Conservation (phyloP, 2,888 invertebrate genomes). For the Chaitophorus viminalis region DNA sequence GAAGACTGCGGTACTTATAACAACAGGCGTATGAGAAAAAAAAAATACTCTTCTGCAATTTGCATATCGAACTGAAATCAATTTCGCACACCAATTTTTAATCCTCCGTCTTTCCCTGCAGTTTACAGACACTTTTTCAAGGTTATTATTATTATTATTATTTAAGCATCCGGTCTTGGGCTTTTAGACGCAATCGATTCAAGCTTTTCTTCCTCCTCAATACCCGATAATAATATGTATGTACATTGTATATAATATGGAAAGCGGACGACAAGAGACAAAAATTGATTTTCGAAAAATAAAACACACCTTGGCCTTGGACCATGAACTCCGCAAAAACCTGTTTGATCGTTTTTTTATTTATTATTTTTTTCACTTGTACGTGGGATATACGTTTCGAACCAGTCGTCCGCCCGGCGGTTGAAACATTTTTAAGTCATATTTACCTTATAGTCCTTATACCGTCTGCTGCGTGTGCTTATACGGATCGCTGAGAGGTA, state of each 20-base stretch:
- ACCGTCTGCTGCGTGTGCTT: background rate
- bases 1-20: background rate
- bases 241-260: background rate
- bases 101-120: background rate
- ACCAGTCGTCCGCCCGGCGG: constrained; percentile 30
- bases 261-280: background rate
- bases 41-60: background rate
- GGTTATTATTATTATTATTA: too few species aligned
- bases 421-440: constrained; percentile 20
- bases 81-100: background rate
- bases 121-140: background rate
- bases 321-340: constrained; percentile 37
- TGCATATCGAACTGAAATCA: background rate
- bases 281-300: constrained; percentile 29
- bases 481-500: constrained; percentile 21
- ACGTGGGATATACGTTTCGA: constrained; percentile 14
- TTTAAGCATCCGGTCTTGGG: background rate
- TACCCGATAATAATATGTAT: background rate
- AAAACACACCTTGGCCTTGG: constrained; percentile 31
- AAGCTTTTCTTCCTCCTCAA: background rate
- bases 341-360: constrained; percentile 48
- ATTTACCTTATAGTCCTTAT: too few species aligned
- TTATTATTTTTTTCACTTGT: background rate
- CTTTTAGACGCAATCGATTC: background rate
- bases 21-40: background rate